A percentile compares a stretch with the other conserved stretches of the same genome.
phyloP scores from a whole-genome alignment of 92 coral and sea anemone species.

The Zoanthus solanderi region DNA sequence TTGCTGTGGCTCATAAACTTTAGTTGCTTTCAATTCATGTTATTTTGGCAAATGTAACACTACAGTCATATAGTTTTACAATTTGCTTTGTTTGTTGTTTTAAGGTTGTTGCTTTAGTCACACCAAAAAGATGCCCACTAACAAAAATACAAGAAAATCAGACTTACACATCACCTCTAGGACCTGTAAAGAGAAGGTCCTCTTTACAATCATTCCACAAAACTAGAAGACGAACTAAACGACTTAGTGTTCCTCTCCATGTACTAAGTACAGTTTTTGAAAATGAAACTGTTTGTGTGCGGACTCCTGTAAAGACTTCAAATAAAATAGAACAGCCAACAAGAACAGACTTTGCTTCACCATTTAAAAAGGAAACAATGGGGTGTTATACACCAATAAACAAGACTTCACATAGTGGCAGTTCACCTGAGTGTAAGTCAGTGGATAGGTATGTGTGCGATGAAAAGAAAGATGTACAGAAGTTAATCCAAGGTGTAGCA shows the following conservation, averaged over 20 bases:
- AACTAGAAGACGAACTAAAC: slow-evolving; percentile 57
- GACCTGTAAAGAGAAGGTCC: slow-evolving; percentile 24
- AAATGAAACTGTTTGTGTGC: slow-evolving; percentile 8
- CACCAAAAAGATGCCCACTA: slow-evolving; percentile 89
- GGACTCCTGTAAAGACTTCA: slow-evolving; percentile 9
- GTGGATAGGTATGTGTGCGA: slow-evolving; percentile 34
- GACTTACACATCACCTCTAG: slow-evolving; percentile 23
- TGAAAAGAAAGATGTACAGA: slow-evolving; percentile 31
- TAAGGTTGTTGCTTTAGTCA: slow-evolving; percentile 64
- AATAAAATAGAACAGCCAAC: not conserved
- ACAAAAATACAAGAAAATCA: slow-evolving; percentile 73
- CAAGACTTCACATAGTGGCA: not conserved
- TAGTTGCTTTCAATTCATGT: not conserved
- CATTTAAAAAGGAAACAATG: not conserved
- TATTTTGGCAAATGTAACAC: not conserved
- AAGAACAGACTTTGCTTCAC: slow-evolving; percentile 17
- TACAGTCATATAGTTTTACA: not conserved
- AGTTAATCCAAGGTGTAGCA: slow-evolving; percentile 41
- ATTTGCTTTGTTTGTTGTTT: not conserved
- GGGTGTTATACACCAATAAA: slow-evolving; percentile 1
- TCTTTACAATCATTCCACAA: slow-evolving; percentile 24
- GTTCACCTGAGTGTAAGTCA: slow-evolving; percentile 9
- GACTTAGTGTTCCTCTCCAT: slow-evolving; percentile 75
- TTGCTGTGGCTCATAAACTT: no score
- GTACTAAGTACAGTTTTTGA: slow-evolving; percentile 52